Evolutionary conservation across 2,113 vertebrate species (phyloP).

Genomic region (Equus przewalskii): DNA sequence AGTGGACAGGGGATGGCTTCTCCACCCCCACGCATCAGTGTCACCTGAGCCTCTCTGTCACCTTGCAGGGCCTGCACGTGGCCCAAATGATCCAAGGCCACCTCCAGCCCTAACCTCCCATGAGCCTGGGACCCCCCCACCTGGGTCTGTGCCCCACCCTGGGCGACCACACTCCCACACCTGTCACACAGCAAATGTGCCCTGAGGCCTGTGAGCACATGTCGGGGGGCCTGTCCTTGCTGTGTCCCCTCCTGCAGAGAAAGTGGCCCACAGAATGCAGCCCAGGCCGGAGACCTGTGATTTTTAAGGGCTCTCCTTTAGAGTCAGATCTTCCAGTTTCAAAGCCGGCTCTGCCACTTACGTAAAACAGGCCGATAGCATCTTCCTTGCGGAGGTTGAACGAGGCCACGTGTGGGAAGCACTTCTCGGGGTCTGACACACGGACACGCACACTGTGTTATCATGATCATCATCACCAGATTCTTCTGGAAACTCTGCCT

Average conservation of each 20-base stretch:
- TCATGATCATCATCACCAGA: background rate
- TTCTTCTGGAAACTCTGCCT: background rate
- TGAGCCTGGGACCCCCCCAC: rapidly evolving
- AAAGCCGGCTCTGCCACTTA: background rate
- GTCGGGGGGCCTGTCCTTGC: background rate
- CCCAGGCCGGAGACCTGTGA: background rate
- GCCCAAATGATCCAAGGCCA: background rate
- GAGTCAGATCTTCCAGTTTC: too few species aligned
- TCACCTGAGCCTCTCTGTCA: background rate
- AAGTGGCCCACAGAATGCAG: rapidly evolving
- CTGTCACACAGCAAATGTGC: background rate
- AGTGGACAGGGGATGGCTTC: rapidly evolving
- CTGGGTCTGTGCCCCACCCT: background rate
- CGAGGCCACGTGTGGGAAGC: background rate
- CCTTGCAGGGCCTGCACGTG: background rate
- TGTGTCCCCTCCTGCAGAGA: background rate
- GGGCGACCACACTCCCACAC: too few species aligned
- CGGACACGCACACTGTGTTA: rapidly evolving
- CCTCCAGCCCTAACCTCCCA: too few species aligned
- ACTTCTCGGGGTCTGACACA: background rate
- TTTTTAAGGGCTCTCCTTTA: background rate
- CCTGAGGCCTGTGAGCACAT: background rate
- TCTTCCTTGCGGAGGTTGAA: background rate
- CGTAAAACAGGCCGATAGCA: rapidly evolving
- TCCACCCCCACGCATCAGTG: rapidly evolving